phyloP scores from a whole-genome alignment of 2,797 vertebrate genomes.

The Emydoidea blandingii region DNA sequence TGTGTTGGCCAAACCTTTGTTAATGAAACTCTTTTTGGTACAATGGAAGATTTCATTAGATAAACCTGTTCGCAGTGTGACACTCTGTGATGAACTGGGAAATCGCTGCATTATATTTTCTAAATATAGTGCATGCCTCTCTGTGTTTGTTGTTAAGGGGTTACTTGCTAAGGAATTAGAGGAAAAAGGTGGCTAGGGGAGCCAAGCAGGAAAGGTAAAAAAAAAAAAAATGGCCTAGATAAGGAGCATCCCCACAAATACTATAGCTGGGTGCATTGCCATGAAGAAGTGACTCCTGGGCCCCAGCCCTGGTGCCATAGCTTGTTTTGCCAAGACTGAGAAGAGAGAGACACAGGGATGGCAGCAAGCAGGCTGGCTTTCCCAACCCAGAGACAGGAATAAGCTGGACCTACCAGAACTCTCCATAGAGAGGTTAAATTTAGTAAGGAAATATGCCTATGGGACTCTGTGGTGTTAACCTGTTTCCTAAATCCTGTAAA shows the following conservation, averaged over 20 bases:
- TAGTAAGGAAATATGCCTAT: neutral
- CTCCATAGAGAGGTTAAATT: neutral
- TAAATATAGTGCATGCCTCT: neutral
- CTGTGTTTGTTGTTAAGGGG: neutral
- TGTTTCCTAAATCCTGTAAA: neutral
- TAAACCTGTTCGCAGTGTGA: neutral
- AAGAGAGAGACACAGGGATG: neutral
- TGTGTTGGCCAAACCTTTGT: neutral
- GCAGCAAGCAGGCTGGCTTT: neutral
- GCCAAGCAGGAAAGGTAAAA: neutral
- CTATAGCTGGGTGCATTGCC: neutral
- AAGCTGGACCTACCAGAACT: neutral
- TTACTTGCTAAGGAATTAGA: neutral
- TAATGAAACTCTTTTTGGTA: neutral
- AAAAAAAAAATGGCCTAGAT: neutral
- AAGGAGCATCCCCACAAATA: neutral
- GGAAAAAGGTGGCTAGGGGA: neutral
- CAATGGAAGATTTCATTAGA: neutral
- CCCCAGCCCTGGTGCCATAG: neutral
- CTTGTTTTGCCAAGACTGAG: neutral
- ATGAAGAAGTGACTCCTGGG: neutral
- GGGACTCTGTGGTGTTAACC: neutral
- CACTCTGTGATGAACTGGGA: neutral
- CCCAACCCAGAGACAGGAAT: neutral
- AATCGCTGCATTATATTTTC: neutral